Percentiles rank a stretch among this genome's conserved stretches.
These are phyloP conservation scores for Aethes cnicana DNA, from an alignment of 2,888 invertebrate species.

Conservation along the genomic window DNA sequence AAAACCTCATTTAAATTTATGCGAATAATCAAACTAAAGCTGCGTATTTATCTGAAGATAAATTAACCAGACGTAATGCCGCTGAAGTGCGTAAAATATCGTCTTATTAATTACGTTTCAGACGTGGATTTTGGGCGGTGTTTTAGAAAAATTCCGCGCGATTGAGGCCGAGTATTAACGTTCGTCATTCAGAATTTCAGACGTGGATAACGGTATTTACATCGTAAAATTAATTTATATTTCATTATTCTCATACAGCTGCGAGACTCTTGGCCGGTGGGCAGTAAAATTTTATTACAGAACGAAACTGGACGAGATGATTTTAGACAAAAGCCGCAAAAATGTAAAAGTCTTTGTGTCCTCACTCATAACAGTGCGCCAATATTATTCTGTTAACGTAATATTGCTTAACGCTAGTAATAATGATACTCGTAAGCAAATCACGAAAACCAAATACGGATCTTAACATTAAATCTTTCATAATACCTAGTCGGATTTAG, in stretches of 20 bases:
- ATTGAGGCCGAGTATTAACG: slow-evolving; percentile 24
- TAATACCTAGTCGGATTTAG: too few relatives aligned
- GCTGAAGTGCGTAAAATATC: slow-evolving; percentile 10
- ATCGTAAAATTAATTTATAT: slow-evolving; percentile 30
- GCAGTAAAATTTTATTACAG: slow-evolving; percentile 26
- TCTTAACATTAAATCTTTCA: too few relatives aligned
- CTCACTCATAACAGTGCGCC: too few relatives aligned
- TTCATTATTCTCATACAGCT: slow-evolving; percentile 30
- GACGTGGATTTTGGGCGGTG: slow-evolving; percentile 4
- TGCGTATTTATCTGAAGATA: slow-evolving; percentile 6
- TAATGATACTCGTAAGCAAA: too few relatives aligned
- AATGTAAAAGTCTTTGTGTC: slow-evolving; percentile 2
- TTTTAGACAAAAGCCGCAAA: slow-evolving; percentile 16
- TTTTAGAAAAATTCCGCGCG: slow-evolving; percentile 17
- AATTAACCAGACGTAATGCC: not conserved
- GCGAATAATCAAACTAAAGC: not conserved
- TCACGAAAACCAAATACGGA: too few relatives aligned
- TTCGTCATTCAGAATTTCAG: slow-evolving; percentile 14
- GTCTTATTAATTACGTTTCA: slow-evolving; percentile 19
- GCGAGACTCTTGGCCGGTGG: slow-evolving; percentile 20
- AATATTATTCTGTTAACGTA: too few relatives aligned
- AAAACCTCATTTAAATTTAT: not conserved
- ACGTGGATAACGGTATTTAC: slow-evolving; percentile 26
- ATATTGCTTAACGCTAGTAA: too few relatives aligned
- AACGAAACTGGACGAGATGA: slow-evolving; percentile 4